Evolutionary conservation across 2,797 vertebrate genomes (phyloP).

Genomic region (Hydrophis major): DNA sequence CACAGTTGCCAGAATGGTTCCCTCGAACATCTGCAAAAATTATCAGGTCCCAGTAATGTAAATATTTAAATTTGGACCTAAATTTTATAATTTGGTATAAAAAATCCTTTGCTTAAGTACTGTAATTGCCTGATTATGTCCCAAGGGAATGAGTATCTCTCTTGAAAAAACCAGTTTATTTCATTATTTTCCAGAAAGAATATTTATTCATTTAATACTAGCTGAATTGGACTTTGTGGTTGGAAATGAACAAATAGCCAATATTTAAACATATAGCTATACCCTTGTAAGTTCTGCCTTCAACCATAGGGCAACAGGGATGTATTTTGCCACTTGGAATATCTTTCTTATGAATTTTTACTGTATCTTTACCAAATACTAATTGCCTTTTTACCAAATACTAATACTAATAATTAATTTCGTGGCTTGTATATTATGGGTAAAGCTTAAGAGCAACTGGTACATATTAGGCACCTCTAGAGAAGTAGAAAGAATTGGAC

Average conservation of each 20-base stretch:
- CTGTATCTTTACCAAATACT: background rate
- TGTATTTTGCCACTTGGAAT: background rate
- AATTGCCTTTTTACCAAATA: background rate
- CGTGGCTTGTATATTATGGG: background rate
- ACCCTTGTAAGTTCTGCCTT: background rate
- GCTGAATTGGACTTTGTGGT: background rate
- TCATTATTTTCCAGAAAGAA: background rate
- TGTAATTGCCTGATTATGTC: background rate
- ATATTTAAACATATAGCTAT: background rate
- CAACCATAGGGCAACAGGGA: background rate
- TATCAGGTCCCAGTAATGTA: too few species aligned
- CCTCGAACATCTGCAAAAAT: too few species aligned
- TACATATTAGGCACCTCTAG: background rate
- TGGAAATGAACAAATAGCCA: background rate
- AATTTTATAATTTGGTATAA: background rate
- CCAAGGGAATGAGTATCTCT: background rate
- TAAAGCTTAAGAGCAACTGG: background rate
- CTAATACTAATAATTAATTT: background rate
- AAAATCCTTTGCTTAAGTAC: background rate
- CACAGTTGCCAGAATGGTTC: too few species aligned
- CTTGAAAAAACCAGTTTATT: background rate
- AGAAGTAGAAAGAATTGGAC: background rate
- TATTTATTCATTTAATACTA: background rate
- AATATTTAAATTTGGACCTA: background rate
- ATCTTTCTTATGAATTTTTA: background rate